These are phyloP conservation scores for Hypotaenidia okinawae DNA, from an alignment of 2,797 vertebrate species.

Conservation along the genomic window DNA sequence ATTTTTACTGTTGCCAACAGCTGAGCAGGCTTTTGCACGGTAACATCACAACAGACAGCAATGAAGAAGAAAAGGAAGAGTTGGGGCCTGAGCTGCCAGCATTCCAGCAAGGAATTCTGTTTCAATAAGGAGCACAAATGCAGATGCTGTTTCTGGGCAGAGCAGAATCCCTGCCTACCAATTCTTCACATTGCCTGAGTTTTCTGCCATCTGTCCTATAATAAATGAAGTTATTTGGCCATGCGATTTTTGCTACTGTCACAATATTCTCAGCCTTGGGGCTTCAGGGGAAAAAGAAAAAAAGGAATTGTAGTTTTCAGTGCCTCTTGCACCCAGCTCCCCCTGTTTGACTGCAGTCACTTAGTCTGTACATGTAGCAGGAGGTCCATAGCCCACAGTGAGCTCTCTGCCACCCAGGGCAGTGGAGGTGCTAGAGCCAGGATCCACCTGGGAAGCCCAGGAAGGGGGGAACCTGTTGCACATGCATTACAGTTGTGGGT, in stretches of 20 bases:
- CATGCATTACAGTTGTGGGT: rapidly evolving
- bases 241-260: background rate
- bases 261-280: background rate
- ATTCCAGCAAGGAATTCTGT: background rate
- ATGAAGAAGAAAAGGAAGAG: background rate
- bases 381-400: rapidly evolving
- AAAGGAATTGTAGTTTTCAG: rapidly evolving
- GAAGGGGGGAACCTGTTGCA: background rate
- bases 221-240: background rate
- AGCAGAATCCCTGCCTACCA: background rate
- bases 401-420: background rate
- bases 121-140: conserved; percentile 3
- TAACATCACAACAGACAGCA: conserved; percentile 21
- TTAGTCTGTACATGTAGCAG: background rate
- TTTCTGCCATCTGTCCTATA: background rate
- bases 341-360: background rate
- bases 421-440: background rate
- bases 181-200: background rate
- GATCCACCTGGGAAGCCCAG: background rate
- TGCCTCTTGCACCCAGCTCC: background rate
- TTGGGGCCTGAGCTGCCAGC: background rate
- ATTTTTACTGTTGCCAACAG: conserved; percentile 2
- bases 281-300: background rate
- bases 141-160: background rate
- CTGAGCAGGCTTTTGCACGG: conserved; percentile 5